A percentile compares a stretch with the other conserved stretches of the same genome.
phyloP scores from a whole-genome alignment of 2,888 invertebrate genomes.

The Chloroclystis v-ata region DNA sequence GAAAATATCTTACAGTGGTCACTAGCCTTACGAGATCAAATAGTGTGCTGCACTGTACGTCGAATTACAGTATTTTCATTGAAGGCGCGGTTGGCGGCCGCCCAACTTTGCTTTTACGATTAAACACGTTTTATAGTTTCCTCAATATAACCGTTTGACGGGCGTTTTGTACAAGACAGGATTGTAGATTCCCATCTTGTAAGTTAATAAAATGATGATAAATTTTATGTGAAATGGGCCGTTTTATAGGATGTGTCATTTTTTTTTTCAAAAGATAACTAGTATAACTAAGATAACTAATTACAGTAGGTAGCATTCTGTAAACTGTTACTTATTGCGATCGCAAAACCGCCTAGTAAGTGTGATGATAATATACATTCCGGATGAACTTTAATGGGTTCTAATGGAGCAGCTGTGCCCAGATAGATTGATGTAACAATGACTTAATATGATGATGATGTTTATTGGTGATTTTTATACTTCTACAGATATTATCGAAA shows the following conservation, averaged over 20 bases:
- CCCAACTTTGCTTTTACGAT: constrained; percentile 74
- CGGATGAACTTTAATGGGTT: no score
- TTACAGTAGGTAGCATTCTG: no score
- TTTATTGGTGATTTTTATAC: no score
- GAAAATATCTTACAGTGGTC: not conserved
- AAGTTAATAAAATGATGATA: constrained; percentile 11
- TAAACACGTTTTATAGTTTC: constrained; percentile 73
- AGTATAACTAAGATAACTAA: no score
- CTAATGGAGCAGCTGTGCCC: no score
- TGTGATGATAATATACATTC: no score
- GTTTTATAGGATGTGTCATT: not conserved
- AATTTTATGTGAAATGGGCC: constrained; percentile 26
- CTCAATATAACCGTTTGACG: constrained; percentile 69
- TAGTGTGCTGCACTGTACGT: constrained; percentile 8
- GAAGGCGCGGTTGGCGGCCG: constrained; percentile 58
- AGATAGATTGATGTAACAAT: no score
- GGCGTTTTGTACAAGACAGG: constrained; percentile 35
- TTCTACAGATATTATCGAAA: no score
- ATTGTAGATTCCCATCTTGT: constrained; percentile 2
- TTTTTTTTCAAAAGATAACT: no score
- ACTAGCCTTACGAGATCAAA: not conserved
- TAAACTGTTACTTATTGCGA: no score
- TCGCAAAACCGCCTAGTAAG: no score
- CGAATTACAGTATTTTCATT: constrained; percentile 48
- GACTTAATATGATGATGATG: no score